These are phyloP conservation scores for Drosophila affinis DNA, from an alignment of 2,888 invertebrate species.

Conservation along the genomic window DNA sequence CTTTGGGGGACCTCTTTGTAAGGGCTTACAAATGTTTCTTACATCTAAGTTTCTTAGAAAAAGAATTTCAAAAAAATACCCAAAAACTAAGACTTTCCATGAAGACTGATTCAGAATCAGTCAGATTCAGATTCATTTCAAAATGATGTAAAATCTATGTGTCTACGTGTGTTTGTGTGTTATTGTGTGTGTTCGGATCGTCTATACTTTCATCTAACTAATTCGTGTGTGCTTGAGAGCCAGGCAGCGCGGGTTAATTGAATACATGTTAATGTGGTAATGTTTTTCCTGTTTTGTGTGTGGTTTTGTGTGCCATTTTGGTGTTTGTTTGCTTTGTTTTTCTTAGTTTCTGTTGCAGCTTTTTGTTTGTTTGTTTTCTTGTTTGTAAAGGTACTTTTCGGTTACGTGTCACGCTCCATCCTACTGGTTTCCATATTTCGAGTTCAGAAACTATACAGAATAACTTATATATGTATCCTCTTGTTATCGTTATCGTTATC, in stretches of 20 bases:
- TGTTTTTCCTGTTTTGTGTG: neutral
- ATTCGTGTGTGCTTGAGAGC: neutral
- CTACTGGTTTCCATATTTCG: slow-evolving; percentile 31
- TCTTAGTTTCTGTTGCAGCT: slow-evolving; percentile 43
- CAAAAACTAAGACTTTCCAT: too few relatives aligned
- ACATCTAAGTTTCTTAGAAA: neutral
- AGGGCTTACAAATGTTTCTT: slow-evolving; percentile 14
- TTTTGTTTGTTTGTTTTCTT: slow-evolving; percentile 10
- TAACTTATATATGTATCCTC: slow-evolving; percentile 46
- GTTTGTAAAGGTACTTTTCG: slow-evolving; percentile 63
- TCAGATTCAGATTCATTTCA: neutral
- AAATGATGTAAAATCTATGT: neutral
- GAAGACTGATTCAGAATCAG: slow-evolving; percentile 2
- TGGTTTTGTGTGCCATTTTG: neutral
- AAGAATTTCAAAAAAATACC: neutral
- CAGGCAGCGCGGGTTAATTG: slow-evolving; percentile 31
- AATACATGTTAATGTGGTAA: slow-evolving; percentile 1
- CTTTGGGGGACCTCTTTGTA: neutral
- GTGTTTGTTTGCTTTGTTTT: slow-evolving; percentile 17
- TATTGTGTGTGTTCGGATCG: neutral
- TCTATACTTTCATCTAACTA: neutral
- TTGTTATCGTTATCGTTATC: slow-evolving; percentile 43
- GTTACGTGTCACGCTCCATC: slow-evolving; percentile 41
- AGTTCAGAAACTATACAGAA: slow-evolving; percentile 43
- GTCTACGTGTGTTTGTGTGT: neutral